Evolutionary conservation across 2,797 vertebrate species (phyloP), one percentile per base, ranked within the genome.

Genomic region (Coilia nasus): DNA sequence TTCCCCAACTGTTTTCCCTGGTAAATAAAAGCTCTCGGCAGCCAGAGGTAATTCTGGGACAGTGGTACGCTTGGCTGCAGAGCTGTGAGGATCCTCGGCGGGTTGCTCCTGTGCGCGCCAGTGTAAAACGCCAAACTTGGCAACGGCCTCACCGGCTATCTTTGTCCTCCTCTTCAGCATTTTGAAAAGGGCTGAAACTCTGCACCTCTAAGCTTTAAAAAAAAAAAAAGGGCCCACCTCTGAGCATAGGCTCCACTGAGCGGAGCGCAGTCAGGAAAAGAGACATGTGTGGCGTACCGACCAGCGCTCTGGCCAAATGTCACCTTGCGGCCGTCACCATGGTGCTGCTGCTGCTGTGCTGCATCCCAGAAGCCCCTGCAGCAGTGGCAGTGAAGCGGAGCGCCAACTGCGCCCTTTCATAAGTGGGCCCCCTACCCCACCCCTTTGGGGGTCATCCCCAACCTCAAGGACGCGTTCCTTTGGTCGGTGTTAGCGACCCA

Each of bases 401-500:
- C 35, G 35, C 35, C 71, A 78, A 78, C 41, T 78, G 31, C 19
- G 71, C 15, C 35, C 31, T 78, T 41, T 78, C 35, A 78, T 35
- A 41, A 44, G 71, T 28, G 15, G 5, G 41, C 71, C 71, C 71
- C 71, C 1, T 3, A 2, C 50, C 14, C 50, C 2, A 3, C 50
- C 50, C 14, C 50, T 1, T 9, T 54, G 1, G 71, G 71, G 71
- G 21, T 44, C 71, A 78, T 78, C 71, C 35, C 71, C 71, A 21
- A 5, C 44, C 71, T 78, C 31, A 44, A 21, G 41, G 31, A 35
- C 15, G 71, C 71, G 31, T 78, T 78, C 71, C 35, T 44, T 31
- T 78, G 71, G 17, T 41, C 19, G 71, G 71, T 21, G 31, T 78
- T 50, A 56, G 62, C 82, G 81, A 82, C 71, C 35, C 85, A 56